Percentiles rank a stretch among this genome's conserved stretches.
phyloP scores from a whole-genome alignment of 2,888 invertebrate species.

The Lydus trimaculatus region DNA sequence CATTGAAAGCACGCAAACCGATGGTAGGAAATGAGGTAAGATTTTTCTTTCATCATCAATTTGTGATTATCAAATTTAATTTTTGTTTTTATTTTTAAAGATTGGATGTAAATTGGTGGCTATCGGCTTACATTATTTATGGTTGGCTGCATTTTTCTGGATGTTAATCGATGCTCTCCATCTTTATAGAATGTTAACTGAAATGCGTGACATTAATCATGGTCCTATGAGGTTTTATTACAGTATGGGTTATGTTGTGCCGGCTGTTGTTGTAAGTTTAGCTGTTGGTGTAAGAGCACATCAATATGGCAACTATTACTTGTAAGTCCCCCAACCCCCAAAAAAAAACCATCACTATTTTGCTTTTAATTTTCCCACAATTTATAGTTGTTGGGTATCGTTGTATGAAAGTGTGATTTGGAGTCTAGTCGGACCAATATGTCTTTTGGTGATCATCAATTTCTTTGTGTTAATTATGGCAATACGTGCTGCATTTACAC shows the following conservation, averaged over 20 bases:
- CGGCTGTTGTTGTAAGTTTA: slow-evolving; percentile 89
- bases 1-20: slow-evolving; percentile 82
- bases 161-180: slow-evolving; percentile 91
- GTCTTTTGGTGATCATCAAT: slow-evolving; percentile 78
- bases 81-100: slow-evolving; percentile 57
- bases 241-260: slow-evolving; percentile 89
- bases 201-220: slow-evolving; percentile 95
- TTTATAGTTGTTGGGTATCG: slow-evolving; percentile 89
- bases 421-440: slow-evolving; percentile 93
- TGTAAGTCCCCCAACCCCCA: slow-evolving; percentile 83
- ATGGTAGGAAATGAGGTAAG: slow-evolving; percentile 82
- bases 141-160: slow-evolving; percentile 92
- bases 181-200: slow-evolving; percentile 91
- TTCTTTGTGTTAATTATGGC: slow-evolving; percentile 84
- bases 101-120: slow-evolving; percentile 89
- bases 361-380: slow-evolving; percentile 20
- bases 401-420: slow-evolving; percentile 93
- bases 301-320: slow-evolving; percentile 92
- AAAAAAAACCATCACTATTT: slow-evolving; percentile 7
- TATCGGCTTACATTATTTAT: slow-evolving; percentile 92
- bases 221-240: slow-evolving; percentile 93
- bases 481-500: slow-evolving; percentile 88
- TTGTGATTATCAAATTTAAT: neutral
- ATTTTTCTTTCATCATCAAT: slow-evolving; percentile 9
- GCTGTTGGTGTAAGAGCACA: slow-evolving; percentile 93